phyloP scores from a whole-genome alignment of 2,888 invertebrate species.

The Bibio marci region DNA sequence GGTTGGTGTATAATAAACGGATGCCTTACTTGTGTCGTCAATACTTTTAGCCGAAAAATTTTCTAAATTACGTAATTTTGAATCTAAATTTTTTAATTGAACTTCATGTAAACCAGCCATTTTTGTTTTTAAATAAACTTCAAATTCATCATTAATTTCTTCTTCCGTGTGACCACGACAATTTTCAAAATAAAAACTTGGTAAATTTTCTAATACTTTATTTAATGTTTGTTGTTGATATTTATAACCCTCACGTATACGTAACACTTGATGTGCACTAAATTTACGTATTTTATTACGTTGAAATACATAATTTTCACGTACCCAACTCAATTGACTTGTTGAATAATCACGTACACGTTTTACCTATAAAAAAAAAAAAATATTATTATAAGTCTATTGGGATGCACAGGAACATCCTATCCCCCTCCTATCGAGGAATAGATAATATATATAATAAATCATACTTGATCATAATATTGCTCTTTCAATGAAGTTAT shows the following conservation, averaged over 20 bases:
- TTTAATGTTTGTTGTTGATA: conserved; percentile 89
- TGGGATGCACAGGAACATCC: too few relatives aligned
- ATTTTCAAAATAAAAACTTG: conserved; percentile 80
- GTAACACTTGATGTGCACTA: conserved; percentile 78
- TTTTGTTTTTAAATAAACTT: conserved; percentile 27
- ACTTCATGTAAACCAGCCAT: conserved; percentile 16
- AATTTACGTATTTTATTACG: conserved; percentile 87
- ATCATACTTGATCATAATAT: conserved; percentile 78
- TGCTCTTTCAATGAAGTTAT: conserved; percentile 74
- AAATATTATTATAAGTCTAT: too few relatives aligned
- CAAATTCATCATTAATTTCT: conserved; percentile 27
- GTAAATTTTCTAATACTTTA: conserved; percentile 84
- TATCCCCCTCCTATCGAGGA: too few relatives aligned
- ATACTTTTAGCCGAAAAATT: conserved; percentile 13
- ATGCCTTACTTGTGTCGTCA: conserved; percentile 41
- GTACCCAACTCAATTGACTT: conserved; percentile 78
- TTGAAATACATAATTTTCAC: conserved; percentile 91
- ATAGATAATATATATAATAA: too few relatives aligned
- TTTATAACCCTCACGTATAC: conserved; percentile 83
- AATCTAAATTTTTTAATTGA: conserved; percentile 1
- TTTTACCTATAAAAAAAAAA: conserved; percentile 46
- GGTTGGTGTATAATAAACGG: conserved; percentile 69
- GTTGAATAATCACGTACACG: conserved; percentile 85
- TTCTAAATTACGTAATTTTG: neutral
- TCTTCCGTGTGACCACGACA: conserved; percentile 65